Evolutionary conservation across 2,113 vertebrate species (phyloP), one percentile per base, ranked within the genome.

Genomic region (Platycercus adscitus): DNA sequence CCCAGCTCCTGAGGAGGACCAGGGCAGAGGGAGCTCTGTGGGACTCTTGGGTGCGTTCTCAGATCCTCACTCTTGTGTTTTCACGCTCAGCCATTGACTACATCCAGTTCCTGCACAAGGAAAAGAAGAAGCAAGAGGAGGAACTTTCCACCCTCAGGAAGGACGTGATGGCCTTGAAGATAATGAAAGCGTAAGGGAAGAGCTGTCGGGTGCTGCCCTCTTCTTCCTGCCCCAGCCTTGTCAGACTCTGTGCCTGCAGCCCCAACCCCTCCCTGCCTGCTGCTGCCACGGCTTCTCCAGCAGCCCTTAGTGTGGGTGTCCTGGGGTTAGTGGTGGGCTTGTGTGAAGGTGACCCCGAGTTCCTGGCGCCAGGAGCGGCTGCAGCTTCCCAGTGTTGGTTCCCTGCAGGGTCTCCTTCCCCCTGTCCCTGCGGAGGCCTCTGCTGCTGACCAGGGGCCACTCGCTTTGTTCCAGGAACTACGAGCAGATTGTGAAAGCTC

Each of bases 81-180:
- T 71, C 10, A 1, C 16, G 37, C 41, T 41, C 83, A 99, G 99
- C 99, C 47, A 99, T 99, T 1, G 99, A 99, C 97, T 99, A 99
- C 97, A 99, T 99, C 95, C 99, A 99, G 98, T 99, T 99, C 96
- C 97, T 99, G 97, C 99, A 99, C 91, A 99, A 99, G 97, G 99
- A 99, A 96, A 99, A 99, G 97, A 99, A 99, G 95, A 99, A 99
- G 96, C 99, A 99, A 94, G 99, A 99, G 90, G 99, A 99, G 95
- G 99, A 99, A 87, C 98, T 99, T 77, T 98, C 99, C 50, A 98
- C 98, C 0, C 98, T 99, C 29, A 98, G 99, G 77, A 99, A 99
- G 98, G 99, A 99, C 39, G 99, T 99, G 97, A 99, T 98, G 96
- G 99, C 99, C 17, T 97, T 99, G 85, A 99, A 99, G 97, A 99